These are phyloP conservation scores for Oncorhynchus masou DNA, from an alignment of 2,113 vertebrate species.

Conservation along the genomic window DNA sequence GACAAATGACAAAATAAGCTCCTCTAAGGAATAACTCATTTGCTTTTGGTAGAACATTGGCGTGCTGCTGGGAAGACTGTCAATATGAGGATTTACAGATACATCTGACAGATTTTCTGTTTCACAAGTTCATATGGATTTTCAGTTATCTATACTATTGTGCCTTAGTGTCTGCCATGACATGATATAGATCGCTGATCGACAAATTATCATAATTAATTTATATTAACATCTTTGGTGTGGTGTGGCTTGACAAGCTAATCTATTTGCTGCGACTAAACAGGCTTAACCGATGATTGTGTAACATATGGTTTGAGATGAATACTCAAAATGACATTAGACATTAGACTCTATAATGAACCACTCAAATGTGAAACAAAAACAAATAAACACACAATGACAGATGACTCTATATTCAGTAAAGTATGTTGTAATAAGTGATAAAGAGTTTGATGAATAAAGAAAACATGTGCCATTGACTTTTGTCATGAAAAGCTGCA, in stretches of 20 bases:
- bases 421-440: not conserved
- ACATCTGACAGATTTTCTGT: constrained; percentile 8
- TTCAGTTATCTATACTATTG: constrained; percentile 8
- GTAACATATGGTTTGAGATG: constrained; percentile 21
- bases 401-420: not conserved
- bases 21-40: constrained; percentile 2
- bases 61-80: not conserved
- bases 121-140: not conserved
- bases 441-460: not conserved
- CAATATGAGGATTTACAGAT: not conserved
- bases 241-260: constrained; percentile 26
- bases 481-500: not conserved
- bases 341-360: not conserved
- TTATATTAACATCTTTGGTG: constrained; percentile 14
- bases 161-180: constrained; percentile 13
- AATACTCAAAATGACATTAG: not conserved
- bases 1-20: constrained; percentile 12
- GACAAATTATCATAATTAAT: constrained; percentile 24
- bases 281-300: constrained; percentile 15
- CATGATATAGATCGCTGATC: not conserved
- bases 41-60: not conserved
- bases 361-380: not conserved
- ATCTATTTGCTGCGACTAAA: constrained; percentile 26
- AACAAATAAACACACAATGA: not conserved
- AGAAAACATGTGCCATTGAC: not conserved